Base-by-base conservation (phyloP, 2,113 vertebrate genomes). In the Eurystomus gularis region DNA sequence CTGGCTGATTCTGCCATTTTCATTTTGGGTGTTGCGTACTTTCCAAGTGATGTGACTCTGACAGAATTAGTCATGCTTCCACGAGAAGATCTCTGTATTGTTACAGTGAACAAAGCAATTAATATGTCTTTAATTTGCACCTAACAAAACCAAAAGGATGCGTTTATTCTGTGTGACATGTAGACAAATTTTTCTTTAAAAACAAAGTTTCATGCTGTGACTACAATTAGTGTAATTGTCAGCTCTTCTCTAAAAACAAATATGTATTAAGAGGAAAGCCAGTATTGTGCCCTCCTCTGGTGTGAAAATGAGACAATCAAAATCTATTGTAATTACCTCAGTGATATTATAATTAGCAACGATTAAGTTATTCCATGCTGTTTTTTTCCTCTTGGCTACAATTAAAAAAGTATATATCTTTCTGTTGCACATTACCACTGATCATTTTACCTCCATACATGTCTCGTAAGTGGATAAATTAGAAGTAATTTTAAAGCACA, bases 321-420 rank as follows among this genome's bases (percentile, higher is more conserved):
- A 99, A 99, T 98, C 98, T 98, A 99, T 99, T 98, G 98, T 99
- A 99, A 99, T 99, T 99, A 99, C 97, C 98, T 98, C 98, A 98
- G 98, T 98, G 98, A 99, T 99, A 99, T 99, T 99, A 98, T 99
- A 99, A 99, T 99, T 99, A 99, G 98, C 98, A 97, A 98, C 98
- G 97, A 99, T 99, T 99, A 99, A 98, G 98, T 98, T 98, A 98
- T 99, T 98, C 98, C 98, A 98, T 98, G 98, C 98, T 98, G 98
- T 94, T 98, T 99, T 98, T 98, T 98, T 97, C 98, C 98, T 98
- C 98, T 98, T 98, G 98, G 98, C 98, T 98, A 98, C 98, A 99
- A 99, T 99, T 99, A 98, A 98, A 98, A 98, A 99, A 99, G 98
- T 98, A 99, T 99, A 99, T 98, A 99, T 99, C 98, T 98, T 98